phyloP scores from a whole-genome alignment of 2,888 invertebrate species.

The Abscondita cerata region DNA sequence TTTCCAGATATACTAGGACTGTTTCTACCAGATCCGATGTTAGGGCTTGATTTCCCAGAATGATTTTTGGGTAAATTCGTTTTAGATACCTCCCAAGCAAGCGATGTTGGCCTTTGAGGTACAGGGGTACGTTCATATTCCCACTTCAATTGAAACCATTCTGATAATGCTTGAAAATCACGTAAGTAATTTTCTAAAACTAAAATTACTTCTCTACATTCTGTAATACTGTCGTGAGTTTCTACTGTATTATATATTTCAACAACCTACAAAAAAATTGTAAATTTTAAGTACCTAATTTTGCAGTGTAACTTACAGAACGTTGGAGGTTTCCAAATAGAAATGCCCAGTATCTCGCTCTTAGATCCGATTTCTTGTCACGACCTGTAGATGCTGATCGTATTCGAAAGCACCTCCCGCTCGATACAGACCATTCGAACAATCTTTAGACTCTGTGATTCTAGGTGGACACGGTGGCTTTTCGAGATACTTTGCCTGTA shows the following conservation, averaged over 20 bases:
- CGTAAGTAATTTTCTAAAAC: conserved; percentile 93
- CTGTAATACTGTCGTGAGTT: conserved; percentile 90
- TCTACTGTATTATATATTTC: conserved; percentile 97
- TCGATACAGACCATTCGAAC: conserved; percentile 35
- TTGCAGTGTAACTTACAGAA: conserved; percentile 64
- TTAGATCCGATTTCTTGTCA: conserved; percentile 85
- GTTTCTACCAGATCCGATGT: conserved; percentile 64
- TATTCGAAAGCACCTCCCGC: conserved; percentile 67
- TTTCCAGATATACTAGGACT: conserved; percentile 68
- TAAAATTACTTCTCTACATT: conserved; percentile 95
- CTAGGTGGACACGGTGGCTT: conserved; percentile 69
- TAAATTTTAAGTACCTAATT: background rate
- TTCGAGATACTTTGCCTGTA: conserved; percentile 63
- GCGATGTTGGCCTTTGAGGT: conserved; percentile 83
- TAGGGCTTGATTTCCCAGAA: conserved; percentile 59
- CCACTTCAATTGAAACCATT: conserved; percentile 93
- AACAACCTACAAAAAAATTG: conserved; percentile 66
- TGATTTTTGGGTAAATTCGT: conserved; percentile 63
- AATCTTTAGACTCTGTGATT: conserved; percentile 53
- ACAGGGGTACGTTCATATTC: conserved; percentile 90
- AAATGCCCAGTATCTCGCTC: conserved; percentile 94
- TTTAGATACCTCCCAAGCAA: conserved; percentile 96
- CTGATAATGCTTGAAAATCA: conserved; percentile 92
- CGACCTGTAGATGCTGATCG: conserved; percentile 87
- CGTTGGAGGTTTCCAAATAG: conserved; percentile 93